A percentile compares a stretch with the other conserved stretches of the same genome.
Conservation (phyloP, 2,113 vertebrate species). For the Leptobrachium leishanense region DNA sequence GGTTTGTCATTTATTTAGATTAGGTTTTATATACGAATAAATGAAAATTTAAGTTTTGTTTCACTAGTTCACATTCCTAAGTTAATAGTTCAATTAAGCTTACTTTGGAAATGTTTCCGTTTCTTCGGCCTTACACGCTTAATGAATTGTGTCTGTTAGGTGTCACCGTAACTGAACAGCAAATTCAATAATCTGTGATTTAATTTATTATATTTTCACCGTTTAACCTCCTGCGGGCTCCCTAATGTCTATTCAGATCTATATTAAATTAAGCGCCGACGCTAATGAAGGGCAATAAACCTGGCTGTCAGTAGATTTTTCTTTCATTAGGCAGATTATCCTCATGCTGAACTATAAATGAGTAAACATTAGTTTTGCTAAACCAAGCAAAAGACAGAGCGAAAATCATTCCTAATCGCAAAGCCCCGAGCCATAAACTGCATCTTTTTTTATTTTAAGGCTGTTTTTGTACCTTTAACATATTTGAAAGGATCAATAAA, state of each 20-base stretch:
- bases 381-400: slow-evolving; percentile 73
- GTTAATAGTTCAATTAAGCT: slow-evolving; percentile 55
- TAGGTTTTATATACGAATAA: neutral
- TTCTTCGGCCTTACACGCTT: slow-evolving; percentile 62
- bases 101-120: slow-evolving; percentile 59
- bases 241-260: slow-evolving; percentile 84
- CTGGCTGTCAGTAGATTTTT: slow-evolving; percentile 82
- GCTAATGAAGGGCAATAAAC: slow-evolving; percentile 86
- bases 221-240: slow-evolving; percentile 84
- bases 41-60: slow-evolving; percentile 14
- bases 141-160: slow-evolving; percentile 75
- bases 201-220: slow-evolving; percentile 79
- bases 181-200: slow-evolving; percentile 83
- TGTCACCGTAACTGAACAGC: slow-evolving; percentile 77
- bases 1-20: too few species aligned
- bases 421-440: slow-evolving; percentile 60
- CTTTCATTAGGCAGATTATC: slow-evolving; percentile 88
- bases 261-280: slow-evolving; percentile 85
- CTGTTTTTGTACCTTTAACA: slow-evolving; percentile 62
- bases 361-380: slow-evolving; percentile 82
- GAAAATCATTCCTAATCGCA: slow-evolving; percentile 70
- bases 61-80: slow-evolving; percentile 54
- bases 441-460: neutral
- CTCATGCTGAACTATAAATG: slow-evolving; percentile 80
- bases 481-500: slow-evolving; percentile 65